A percentile compares a stretch with the other conserved stretches of the same genome.
Evolutionary conservation across 2,797 vertebrate species (phyloP).

Genomic region (Meriones psammophilus): DNA sequence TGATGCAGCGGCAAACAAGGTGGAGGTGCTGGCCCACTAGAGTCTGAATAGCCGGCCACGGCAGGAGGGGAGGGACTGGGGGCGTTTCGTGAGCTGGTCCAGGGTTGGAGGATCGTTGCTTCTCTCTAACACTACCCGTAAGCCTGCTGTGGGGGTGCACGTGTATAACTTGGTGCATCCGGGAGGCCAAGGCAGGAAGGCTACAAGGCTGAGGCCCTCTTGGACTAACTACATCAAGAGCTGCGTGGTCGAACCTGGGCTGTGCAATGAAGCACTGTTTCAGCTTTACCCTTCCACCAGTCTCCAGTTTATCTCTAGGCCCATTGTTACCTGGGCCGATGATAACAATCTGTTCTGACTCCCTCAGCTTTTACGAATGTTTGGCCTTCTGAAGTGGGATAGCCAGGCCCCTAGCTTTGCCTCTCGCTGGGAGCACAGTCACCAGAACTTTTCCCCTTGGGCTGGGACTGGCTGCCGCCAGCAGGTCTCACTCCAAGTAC

Average conservation of each 20-base stretch:
- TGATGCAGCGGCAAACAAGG: conserved; percentile 81
- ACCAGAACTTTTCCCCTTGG: neutral
- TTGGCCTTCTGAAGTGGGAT: neutral
- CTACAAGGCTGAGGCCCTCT: neutral
- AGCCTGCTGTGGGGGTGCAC: neutral
- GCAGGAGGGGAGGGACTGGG: neutral
- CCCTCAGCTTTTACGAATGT: neutral
- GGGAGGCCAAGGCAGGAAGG: neutral
- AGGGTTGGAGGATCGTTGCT: neutral
- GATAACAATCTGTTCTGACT: neutral
- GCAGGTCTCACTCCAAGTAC: neutral
- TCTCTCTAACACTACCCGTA: neutral
- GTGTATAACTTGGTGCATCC: neutral
- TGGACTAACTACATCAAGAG: neutral
- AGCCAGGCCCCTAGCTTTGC: neutral
- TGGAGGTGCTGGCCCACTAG: neutral
- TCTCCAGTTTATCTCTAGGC: neutral
- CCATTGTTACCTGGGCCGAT: neutral
- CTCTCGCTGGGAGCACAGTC: neutral
- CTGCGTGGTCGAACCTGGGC: neutral
- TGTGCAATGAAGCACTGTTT: neutral
- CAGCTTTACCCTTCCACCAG: too few species aligned
- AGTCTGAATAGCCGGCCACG: neutral
- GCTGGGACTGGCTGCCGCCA: neutral
- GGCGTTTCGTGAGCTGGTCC: neutral